These are phyloP conservation scores for Stenodema calcarata DNA, from an alignment of 2,888 invertebrate genomes.

Conservation along the genomic window DNA sequence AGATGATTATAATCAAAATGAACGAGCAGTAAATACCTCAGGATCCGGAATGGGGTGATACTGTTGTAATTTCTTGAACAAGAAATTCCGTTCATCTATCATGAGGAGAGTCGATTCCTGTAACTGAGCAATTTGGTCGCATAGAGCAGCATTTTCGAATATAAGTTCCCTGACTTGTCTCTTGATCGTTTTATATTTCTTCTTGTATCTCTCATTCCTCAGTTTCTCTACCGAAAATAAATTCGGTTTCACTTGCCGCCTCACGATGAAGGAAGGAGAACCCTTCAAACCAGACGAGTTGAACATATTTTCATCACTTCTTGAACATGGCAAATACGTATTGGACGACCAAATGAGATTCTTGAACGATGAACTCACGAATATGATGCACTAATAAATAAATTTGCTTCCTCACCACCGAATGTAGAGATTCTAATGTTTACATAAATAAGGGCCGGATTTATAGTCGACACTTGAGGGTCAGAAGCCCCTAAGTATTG, in stretches of 20 bases:
- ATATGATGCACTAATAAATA: no score
- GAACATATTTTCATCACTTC: no score
- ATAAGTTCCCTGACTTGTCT: constrained; percentile 71
- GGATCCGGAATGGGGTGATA: constrained; percentile 64
- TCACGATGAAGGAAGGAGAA: neutral
- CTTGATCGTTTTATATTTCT: constrained; percentile 70
- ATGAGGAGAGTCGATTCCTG: constrained; percentile 81
- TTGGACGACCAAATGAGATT: no score
- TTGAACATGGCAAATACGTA: no score
- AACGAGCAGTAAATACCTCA: neutral
- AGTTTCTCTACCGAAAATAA: constrained; percentile 1
- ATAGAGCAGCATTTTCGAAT: constrained; percentile 81
- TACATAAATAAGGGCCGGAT: no score
- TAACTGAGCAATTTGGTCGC: constrained; percentile 85
- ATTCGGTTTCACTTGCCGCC: constrained; percentile 4
- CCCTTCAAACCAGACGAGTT: neutral
- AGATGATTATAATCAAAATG: no score
- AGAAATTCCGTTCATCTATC: constrained; percentile 82
- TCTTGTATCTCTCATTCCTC: constrained; percentile 65
- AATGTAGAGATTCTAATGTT: no score
- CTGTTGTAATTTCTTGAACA: constrained; percentile 77
- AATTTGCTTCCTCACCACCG: no score
- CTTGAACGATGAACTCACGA: no score
- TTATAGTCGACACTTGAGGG: no score
- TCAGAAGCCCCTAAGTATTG: no score